Evolutionary conservation across 2,888 invertebrate genomes (phyloP).

Genomic region (Watsonalla cultraria): DNA sequence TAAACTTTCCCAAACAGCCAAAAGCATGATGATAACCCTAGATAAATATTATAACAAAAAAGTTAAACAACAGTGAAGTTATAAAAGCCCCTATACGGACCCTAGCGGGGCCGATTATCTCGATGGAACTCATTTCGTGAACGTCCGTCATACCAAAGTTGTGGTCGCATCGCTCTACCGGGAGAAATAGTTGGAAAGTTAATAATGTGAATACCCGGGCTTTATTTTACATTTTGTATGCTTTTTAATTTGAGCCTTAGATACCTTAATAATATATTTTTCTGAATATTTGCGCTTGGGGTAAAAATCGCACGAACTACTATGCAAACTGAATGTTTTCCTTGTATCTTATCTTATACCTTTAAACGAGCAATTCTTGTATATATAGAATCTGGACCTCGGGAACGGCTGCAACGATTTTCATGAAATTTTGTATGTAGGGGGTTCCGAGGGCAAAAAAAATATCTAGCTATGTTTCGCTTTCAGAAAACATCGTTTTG

Average conservation of each 20-base stretch:
- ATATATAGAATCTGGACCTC: no score
- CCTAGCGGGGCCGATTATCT: constrained; percentile 11
- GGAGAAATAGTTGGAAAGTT: constrained; percentile 27
- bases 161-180: constrained; percentile 26
- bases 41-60: not conserved
- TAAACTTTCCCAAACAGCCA: not conserved
- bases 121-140: constrained; percentile 15
- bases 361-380: no score
- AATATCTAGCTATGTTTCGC: no score
- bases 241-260: not conserved
- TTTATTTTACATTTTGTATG: constrained; percentile 4
- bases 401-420: no score
- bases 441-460: no score
- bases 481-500: no score
- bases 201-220: constrained; percentile 25
- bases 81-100: not conserved
- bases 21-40: not conserved
- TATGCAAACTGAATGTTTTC: no score
- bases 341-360: no score
- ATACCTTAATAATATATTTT: no score
- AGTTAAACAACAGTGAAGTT: not conserved
- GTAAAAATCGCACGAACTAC: no score
- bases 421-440: no score
- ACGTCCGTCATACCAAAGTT: constrained; percentile 21
- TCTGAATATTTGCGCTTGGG: no score